Evolutionary conservation across 2,113 vertebrate species (phyloP).

Genomic region (Nesoenas mayeri): DNA sequence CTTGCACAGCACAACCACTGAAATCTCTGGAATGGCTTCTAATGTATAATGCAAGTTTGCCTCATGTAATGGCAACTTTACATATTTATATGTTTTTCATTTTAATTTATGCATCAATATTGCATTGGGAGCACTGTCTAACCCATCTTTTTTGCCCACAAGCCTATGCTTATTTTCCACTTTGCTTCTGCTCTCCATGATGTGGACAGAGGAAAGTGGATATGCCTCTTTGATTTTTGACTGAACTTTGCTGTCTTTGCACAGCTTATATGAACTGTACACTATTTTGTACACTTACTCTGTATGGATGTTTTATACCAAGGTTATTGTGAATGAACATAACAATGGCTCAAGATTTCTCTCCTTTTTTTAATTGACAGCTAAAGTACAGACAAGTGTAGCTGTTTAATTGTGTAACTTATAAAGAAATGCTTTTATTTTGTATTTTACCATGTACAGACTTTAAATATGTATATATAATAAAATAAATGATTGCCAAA

Average conservation of each 20-base stretch:
- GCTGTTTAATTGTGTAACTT: constrained; percentile 79
- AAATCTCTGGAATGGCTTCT: background rate
- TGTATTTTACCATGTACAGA: constrained; percentile 81
- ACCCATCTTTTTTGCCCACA: background rate
- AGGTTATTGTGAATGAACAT: constrained; percentile 71
- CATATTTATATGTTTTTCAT: background rate
- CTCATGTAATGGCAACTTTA: background rate
- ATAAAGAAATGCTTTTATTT: constrained; percentile 81
- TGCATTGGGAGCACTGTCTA: background rate
- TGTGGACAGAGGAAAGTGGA: constrained; percentile 48
- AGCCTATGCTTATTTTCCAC: background rate
- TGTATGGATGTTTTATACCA: constrained; percentile 84
- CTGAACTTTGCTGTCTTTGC: constrained; percentile 77
- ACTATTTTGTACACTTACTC: constrained; percentile 76
- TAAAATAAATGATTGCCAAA: constrained; percentile 70
- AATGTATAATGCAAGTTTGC: background rate
- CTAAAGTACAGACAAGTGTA: constrained; percentile 55
- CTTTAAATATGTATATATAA: constrained; percentile 82
- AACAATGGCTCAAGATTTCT: constrained; percentile 21
- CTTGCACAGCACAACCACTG: background rate
- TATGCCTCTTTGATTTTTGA: constrained; percentile 68
- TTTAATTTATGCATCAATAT: constrained; percentile 1
- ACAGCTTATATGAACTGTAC: constrained; percentile 79
- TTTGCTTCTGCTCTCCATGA: background rate
- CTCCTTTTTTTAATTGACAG: constrained; percentile 14